Conservation (phyloP, 2,888 invertebrate species). For the Dendrolimus pini region DNA sequence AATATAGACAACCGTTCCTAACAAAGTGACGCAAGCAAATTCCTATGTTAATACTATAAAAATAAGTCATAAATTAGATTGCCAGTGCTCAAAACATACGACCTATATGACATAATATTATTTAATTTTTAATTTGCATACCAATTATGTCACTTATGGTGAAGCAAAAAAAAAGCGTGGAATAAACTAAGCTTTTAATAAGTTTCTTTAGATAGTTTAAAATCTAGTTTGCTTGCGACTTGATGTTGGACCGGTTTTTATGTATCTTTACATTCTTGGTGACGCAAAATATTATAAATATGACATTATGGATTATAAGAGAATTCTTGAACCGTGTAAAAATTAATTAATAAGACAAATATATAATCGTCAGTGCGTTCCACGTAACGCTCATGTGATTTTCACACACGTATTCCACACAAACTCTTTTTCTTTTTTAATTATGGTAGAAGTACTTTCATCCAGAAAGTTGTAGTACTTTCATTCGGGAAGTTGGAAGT, state of each 20-base stretch:
- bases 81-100: neutral
- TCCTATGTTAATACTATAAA: neutral
- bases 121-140: neutral
- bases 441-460: no score
- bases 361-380: no score
- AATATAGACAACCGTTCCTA: neutral
- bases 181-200: neutral
- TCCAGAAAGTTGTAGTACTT: no score
- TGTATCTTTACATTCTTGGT: neutral
- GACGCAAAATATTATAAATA: neutral
- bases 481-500: no score
- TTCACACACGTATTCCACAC: no score
- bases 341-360: no score
- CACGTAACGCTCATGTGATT: no score
- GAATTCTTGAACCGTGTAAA: no score
- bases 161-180: neutral
- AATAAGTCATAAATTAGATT: neutral
- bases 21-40: neutral
- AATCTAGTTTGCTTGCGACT: neutral
- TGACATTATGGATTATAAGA: neutral
- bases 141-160: neutral
- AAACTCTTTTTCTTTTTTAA: no score
- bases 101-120: slow-evolving; percentile 1
- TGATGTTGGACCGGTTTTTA: neutral
- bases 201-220: neutral